phyloP scores from a whole-genome alignment of 2,888 invertebrate species.

The Pseudanteris insignis region DNA sequence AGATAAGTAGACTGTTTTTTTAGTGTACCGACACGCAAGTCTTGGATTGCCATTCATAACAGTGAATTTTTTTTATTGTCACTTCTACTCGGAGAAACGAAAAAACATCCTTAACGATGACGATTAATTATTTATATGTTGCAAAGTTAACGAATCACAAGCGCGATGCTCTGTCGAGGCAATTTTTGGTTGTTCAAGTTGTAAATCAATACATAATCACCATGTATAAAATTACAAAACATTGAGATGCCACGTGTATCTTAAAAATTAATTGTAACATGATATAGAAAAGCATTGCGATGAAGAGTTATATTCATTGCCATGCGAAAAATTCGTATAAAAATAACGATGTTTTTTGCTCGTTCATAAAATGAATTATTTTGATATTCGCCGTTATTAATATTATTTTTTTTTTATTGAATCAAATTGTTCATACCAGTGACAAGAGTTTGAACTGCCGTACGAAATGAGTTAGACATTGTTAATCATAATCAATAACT shows the following conservation, averaged over 20 bases:
- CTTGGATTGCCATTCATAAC: constrained; percentile 9
- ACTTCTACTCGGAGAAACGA: constrained; percentile 23
- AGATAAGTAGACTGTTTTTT: too few species aligned
- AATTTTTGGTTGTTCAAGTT: constrained; percentile 15
- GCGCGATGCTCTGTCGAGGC: constrained; percentile 14
- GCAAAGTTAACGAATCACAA: constrained; percentile 15
- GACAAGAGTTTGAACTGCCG: too few species aligned
- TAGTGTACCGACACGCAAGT: too few species aligned
- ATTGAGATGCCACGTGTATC: constrained; percentile 9
- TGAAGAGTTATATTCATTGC: constrained; percentile 13
- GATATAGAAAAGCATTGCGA: constrained; percentile 18
- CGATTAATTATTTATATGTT: not conserved
- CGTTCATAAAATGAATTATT: constrained; percentile 7
- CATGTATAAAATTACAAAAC: constrained; percentile 36
- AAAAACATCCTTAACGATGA: constrained; percentile 13
- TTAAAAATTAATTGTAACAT: constrained; percentile 25
- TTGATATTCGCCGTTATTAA: too few species aligned
- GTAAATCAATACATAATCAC: constrained; percentile 15
- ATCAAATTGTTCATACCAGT: too few species aligned
- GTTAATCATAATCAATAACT: too few species aligned
- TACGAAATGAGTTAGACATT: too few species aligned
- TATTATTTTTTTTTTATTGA: too few species aligned
- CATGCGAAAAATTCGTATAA: constrained; percentile 21
- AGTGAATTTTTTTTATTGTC: constrained; percentile 30
- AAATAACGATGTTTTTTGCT: constrained; percentile 19